Base-by-base conservation (phyloP, 2,888 invertebrate genomes). In the Zelleria hepariella region DNA sequence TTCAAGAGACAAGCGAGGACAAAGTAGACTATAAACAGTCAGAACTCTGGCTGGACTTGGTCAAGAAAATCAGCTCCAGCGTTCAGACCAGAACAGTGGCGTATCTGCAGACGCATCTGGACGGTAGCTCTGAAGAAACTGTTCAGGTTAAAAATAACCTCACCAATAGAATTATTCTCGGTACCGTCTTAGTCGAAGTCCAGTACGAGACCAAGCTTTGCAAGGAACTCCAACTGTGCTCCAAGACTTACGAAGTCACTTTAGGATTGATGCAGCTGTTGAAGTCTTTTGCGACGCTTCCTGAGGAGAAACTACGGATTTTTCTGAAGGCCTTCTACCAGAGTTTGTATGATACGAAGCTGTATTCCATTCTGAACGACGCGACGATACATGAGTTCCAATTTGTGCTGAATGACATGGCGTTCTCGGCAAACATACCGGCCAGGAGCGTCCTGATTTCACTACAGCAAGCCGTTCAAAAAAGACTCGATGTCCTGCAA, bases 391-490 rank as follows among this genome's bases (percentile, higher is more conserved):
- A 73, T 57, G 74, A 77, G 52, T 67, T 83, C 15, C 81, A 82
- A 68, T 62, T 73, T 0, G 72, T 82, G 62, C 61, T 83, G n/a
- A 78, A 78, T 47, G 81, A 83, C 49, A 79, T 85, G 77, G 71
- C 73, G 0, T 77, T 72, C 60, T 69, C 76, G 1, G 70, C 73
- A 21, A 69, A 67, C 32, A 72, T 77, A 0, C 70, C 78, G 0
- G 67, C 75, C 0, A 78, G 74, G 61, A 69, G 74, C 15, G 68
- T 82, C 1, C 62, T 85, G 20, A 10, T 59, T 1, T 66, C 72
- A 1, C 65, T 83, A 18, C 5, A 4, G 25, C 15, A 54, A 15
- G 54, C 26, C 7, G 26, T 54, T 5, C 24, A 54, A 8, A 26
- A 24, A 5, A 54, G 54, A 18, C 25, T 51, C 8, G 20, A 26